Evolutionary conservation across 2,113 vertebrate genomes (phyloP).

Genomic region (Felis catus): F.catus_Fca126_mat1.0 CM031415.1:88191001-88191500

Average conservation of each 20-base stretch:
- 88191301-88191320: not conserved
- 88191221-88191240: not conserved
- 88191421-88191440: rapidly evolving
- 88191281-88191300: not conserved
- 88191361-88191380: not conserved
- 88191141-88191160: not conserved
- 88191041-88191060: not conserved
- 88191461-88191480: not conserved
- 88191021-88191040: not conserved
- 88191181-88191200: not conserved
- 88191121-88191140: not conserved
- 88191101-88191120: not conserved
- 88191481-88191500: not conserved
- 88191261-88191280: not conserved
- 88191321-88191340: not conserved
- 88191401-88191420: not conserved
- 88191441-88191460: not conserved
- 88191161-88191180: not conserved
- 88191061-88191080: not conserved
- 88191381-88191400: not conserved
- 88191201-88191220: not conserved
- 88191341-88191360: not conserved
- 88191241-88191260: not conserved
- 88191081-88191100: not conserved
- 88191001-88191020: not conserved